These are phyloP conservation scores for Drosophila stalkeri DNA, from an alignment of 2,888 invertebrate genomes.

Conservation along the genomic window DNA sequence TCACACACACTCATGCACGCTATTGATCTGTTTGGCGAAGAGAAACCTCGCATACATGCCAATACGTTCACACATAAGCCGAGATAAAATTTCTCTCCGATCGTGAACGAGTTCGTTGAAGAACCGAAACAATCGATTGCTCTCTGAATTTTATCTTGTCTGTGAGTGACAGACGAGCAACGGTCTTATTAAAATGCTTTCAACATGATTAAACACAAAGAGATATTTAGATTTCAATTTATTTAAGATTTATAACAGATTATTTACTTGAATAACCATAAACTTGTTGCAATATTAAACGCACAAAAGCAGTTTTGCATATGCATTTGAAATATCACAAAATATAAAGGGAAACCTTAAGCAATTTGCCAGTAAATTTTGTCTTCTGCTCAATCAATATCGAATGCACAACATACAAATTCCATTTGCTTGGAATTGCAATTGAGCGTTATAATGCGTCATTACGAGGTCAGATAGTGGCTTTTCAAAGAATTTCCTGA, in stretches of 20 bases:
- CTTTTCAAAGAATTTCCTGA: constrained; percentile 9
- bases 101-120: too few relatives aligned
- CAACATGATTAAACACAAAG: not conserved
- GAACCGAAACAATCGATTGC: too few relatives aligned
- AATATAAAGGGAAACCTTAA: not conserved
- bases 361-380: constrained; percentile 5
- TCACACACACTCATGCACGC: too few relatives aligned
- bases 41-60: too few relatives aligned
- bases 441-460: constrained; percentile 29
- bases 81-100: too few relatives aligned
- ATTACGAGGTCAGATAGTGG: constrained; percentile 13
- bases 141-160: too few relatives aligned
- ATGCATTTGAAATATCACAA: not conserved
- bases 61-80: too few relatives aligned
- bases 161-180: too few relatives aligned
- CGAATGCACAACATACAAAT: constrained; percentile 6
- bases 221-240: not conserved
- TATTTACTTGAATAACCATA: not conserved
- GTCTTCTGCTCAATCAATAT: constrained; percentile 9
- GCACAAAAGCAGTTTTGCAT: not conserved
- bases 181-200: not conserved
- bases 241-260: not conserved
- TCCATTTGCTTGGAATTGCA: constrained; percentile 9
- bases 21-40: too few relatives aligned
- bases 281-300: not conserved